phyloP scores from a whole-genome alignment of 2,113 vertebrate species.

The Tragelaphus buxtoni region DNA sequence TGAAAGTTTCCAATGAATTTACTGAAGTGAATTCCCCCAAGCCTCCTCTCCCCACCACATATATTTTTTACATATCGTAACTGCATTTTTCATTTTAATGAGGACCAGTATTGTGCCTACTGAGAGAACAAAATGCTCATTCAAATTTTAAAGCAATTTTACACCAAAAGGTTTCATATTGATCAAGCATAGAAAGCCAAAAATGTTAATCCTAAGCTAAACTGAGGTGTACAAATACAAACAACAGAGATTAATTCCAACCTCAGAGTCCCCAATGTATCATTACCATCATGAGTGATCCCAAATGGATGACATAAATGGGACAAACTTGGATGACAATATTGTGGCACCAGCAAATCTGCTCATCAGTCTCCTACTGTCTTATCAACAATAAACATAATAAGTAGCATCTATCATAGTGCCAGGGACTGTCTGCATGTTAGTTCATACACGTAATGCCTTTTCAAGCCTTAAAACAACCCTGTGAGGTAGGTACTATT shows the following conservation, averaged over 20 bases:
- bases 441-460: neutral
- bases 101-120: neutral
- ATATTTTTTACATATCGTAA: neutral
- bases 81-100: conserved; percentile 26
- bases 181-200: neutral
- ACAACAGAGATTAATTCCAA: neutral
- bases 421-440: neutral
- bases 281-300: neutral
- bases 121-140: neutral
- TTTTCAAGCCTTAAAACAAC: neutral
- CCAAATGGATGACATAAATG: neutral
- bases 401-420: neutral
- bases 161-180: neutral
- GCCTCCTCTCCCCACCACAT: neutral
- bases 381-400: neutral
- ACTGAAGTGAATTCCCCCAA: neutral
- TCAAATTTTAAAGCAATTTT: conserved; percentile 47
- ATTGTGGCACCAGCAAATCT: neutral
- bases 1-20: conserved; percentile 20
- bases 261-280: neutral
- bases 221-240: neutral
- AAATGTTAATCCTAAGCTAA: neutral
- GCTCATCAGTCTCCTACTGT: neutral
- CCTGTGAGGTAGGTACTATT: neutral
- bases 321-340: neutral